Percentiles rank a stretch among this genome's conserved stretches.
Conservation (phyloP, 2,888 invertebrate genomes). For the Pristionchus mayeri region DNA sequence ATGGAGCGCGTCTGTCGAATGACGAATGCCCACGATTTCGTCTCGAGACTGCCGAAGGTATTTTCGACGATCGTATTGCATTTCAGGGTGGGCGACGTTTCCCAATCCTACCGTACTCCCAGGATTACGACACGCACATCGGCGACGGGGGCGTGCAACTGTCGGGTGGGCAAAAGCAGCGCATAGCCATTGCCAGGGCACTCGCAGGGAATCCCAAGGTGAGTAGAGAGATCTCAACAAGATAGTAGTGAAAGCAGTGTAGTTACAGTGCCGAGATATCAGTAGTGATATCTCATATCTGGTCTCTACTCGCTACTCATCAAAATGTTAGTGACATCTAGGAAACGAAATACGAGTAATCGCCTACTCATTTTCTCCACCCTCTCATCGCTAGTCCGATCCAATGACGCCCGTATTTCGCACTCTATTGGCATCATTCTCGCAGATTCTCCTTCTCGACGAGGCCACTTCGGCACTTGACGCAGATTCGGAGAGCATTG, state of each 20-base stretch:
- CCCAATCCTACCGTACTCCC: no score
- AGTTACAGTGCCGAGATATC: no score
- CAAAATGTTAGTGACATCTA: no score
- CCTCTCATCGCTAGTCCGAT: no score
- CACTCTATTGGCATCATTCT: no score
- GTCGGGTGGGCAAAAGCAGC: neutral
- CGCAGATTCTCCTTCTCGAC: neutral
- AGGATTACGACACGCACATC: neutral
- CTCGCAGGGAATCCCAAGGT: neutral
- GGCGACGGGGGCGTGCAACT: neutral
- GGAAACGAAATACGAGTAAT: neutral
- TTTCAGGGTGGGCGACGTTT: no score
- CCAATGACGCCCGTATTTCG: no score
- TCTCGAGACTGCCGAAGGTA: neutral
- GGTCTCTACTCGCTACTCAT: no score
- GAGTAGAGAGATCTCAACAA: no score
- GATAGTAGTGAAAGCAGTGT: no score
- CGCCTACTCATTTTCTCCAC: no score
- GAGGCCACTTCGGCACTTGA: neutral
- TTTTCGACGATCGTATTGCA: neutral
- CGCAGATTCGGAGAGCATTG: neutral
- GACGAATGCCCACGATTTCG: slow-evolving; percentile 39
- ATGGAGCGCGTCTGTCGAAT: slow-evolving; percentile 30
- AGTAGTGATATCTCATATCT: no score
- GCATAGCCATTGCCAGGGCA: slow-evolving; percentile 4